A percentile compares a stretch with the other conserved stretches of the same genome.
These are phyloP conservation scores for Linnaemya tessellans DNA, from an alignment of 2,888 invertebrate genomes.

Conservation along the genomic window DNA sequence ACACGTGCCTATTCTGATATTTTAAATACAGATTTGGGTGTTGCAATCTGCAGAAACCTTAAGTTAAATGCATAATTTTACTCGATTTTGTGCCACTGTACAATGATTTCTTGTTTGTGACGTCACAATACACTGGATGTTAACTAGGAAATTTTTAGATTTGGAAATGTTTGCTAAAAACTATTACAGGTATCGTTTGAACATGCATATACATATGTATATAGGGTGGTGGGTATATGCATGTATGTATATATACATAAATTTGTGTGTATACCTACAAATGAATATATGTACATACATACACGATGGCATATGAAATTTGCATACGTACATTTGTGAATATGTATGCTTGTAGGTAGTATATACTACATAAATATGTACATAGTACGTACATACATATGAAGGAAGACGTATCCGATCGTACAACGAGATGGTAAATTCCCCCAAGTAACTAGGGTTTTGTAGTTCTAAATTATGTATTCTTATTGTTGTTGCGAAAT, in stretches of 20 bases:
- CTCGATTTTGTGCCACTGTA: slow-evolving; percentile 62
- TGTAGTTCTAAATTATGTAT: slow-evolving; percentile 42
- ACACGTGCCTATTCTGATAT: no score
- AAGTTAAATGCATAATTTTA: background rate
- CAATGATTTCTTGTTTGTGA: slow-evolving; percentile 63
- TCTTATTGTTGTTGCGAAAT: slow-evolving; percentile 1
- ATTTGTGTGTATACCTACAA: background rate
- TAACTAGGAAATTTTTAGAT: slow-evolving; percentile 55
- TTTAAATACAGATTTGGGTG: no score
- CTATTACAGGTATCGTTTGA: slow-evolving; percentile 49
- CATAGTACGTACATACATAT: no score
- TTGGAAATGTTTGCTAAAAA: slow-evolving; percentile 59
- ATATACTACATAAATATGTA: no score
- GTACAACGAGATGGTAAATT: background rate
- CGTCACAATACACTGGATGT: slow-evolving; percentile 54
- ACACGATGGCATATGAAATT: no score
- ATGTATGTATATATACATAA: background rate
- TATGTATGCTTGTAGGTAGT: no score
- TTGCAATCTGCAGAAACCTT: no score
- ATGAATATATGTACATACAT: no score
- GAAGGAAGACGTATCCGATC: no score
- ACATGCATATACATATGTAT: background rate
- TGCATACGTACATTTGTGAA: no score
- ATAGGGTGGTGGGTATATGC: background rate
- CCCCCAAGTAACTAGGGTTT: slow-evolving; percentile 58